Conservation (phyloP, 2,113 vertebrate genomes). For the Eurystomus gularis region DNA sequence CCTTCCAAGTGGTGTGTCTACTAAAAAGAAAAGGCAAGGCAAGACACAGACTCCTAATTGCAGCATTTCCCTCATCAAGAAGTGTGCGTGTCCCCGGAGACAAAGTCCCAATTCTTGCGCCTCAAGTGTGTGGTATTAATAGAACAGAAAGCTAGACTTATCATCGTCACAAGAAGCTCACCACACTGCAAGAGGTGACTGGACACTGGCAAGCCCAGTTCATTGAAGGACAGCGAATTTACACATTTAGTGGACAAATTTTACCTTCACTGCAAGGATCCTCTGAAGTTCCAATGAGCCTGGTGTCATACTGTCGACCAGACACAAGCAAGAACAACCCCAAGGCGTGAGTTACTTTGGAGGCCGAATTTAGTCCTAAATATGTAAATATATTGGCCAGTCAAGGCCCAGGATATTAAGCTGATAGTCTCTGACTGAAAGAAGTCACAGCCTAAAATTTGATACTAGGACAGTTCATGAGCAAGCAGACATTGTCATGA, state of each 20-base stretch:
- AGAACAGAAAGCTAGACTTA: background rate
- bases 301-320: background rate
- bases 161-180: background rate
- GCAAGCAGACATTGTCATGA: background rate
- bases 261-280: background rate
- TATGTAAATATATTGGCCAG: background rate
- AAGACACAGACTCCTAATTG: background rate
- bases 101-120: background rate
- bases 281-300: background rate
- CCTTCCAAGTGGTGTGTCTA: rapidly evolving
- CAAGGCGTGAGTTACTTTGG: background rate
- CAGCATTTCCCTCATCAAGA: background rate
- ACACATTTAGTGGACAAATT: background rate
- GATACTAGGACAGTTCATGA: background rate
- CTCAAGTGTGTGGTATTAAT: background rate
- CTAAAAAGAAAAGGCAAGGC: background rate
- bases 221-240: background rate
- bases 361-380: background rate
- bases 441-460: background rate
- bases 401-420: background rate
- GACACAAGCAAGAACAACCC: background rate
- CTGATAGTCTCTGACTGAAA: background rate
- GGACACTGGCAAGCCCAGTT: background rate
- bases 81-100: background rate
- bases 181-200: background rate